Evolutionary conservation across 2,888 invertebrate genomes (phyloP), one percentile per base, ranked within the genome.

Genomic region (Philereme transversata): DNA sequence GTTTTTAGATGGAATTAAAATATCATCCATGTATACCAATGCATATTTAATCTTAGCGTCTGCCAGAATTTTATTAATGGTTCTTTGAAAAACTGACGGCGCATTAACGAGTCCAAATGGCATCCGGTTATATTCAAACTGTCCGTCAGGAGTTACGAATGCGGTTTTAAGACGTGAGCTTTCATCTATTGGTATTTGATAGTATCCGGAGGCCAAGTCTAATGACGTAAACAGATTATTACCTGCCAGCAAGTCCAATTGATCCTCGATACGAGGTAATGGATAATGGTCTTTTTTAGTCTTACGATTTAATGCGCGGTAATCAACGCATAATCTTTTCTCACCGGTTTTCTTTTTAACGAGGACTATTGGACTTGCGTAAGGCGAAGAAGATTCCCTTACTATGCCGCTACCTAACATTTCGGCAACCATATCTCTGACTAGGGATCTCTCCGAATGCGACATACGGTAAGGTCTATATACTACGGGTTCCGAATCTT

Each of bases 101-200:
- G 50, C 50, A 11, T 50, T 50, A 5, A 22, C 50, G 3, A 50
- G 22, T 7, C 50, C 38, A 40, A 50, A 50, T 1, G 50, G 50
- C 50, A 50, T 50, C 8, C 50, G 10, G 22, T 10, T 40, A 44
- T 41, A 51, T 4, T 51, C 43, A 44, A 44, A 51, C 5, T 51
- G 51, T 5, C 35, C 35, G 8, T 51, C n/a, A 4, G 50, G 38
- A 6, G 50, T 50, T 7, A 50, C 7, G n/a, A 50, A 50, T 7
- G 50, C 50, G 4, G 50, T 50, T 7, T 38, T 10, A 40, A 22
- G 11, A 8, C 9, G 11, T 4, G 38, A 40, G 4, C 6, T 1
- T 7, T 38, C 38, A 4, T 5, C 3, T 1, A 49, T 10, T 10
- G 49, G 50, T 10, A 50, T 40, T 40, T 50, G 50, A n/a, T 43